phyloP scores from a whole-genome alignment of 2,888 invertebrate genomes.

The Ochropleura plecta region DNA sequence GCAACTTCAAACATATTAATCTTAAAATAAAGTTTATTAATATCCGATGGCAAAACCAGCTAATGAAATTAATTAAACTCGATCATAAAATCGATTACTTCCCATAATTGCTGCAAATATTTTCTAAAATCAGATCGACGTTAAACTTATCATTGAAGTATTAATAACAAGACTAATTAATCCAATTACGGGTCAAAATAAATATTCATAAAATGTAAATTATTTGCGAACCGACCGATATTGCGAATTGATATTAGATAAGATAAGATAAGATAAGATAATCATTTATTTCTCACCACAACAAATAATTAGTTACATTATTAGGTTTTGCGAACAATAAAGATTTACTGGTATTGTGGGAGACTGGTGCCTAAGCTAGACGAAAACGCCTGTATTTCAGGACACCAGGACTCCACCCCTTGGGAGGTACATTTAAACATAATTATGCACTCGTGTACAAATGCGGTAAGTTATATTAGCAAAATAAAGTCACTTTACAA shows the following conservation, averaged over 20 bases:
- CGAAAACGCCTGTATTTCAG: too few relatives aligned
- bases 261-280: too few relatives aligned
- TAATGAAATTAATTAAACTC: slow-evolving; percentile 56
- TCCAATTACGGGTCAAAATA: slow-evolving; percentile 59
- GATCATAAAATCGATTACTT: slow-evolving; percentile 53
- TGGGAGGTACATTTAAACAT: too few relatives aligned
- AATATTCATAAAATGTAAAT: slow-evolving; percentile 65
- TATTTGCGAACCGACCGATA: slow-evolving; percentile 30
- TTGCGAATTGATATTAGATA: slow-evolving; percentile 49
- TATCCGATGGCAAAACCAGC: slow-evolving; percentile 42
- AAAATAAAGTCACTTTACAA: too few relatives aligned
- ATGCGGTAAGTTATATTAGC: too few relatives aligned
- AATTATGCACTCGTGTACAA: too few relatives aligned
- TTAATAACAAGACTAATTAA: slow-evolving; percentile 57
- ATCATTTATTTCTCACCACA: too few relatives aligned
- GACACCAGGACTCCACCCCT: too few relatives aligned
- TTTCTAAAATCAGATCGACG: slow-evolving; percentile 61
- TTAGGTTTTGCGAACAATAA: too few relatives aligned
- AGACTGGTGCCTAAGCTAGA: too few relatives aligned
- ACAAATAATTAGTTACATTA: too few relatives aligned
- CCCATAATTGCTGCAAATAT: slow-evolving; percentile 46
- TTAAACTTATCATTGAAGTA: slow-evolving; percentile 52
- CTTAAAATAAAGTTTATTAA: slow-evolving; percentile 27
- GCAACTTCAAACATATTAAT: slow-evolving; percentile 19
- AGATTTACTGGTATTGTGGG: too few relatives aligned